These are phyloP conservation scores for Tricholaema leucomelas DNA, from an alignment of 2,113 vertebrate genomes.

Conservation along the genomic window DNA sequence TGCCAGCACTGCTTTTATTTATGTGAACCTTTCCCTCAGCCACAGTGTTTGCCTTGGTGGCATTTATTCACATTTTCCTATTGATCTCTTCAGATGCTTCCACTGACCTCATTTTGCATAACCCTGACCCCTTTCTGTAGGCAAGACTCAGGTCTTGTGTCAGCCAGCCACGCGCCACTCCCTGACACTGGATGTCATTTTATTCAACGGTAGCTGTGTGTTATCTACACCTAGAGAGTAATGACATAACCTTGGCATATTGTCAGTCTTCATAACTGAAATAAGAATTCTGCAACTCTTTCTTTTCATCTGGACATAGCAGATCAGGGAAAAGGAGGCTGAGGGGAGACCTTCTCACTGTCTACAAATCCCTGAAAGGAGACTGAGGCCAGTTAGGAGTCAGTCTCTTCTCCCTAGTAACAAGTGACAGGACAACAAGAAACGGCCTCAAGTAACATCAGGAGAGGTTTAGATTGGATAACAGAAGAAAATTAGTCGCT, in stretches of 20 bases:
- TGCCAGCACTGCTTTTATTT: background rate
- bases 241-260: background rate
- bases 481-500: no score
- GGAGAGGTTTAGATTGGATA: no score
- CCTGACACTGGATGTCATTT: background rate
- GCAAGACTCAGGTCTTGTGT: background rate
- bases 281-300: background rate
- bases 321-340: background rate
- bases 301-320: background rate
- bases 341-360: no score
- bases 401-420: no score
- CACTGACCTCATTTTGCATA: background rate
- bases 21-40: background rate
- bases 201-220: background rate
- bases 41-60: background rate
- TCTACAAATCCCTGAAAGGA: no score
- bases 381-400: no score
- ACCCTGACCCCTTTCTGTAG: background rate
- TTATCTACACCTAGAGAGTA: background rate
- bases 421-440: no score
- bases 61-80: background rate
- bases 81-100: background rate
- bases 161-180: background rate
- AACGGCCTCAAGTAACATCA: no score
- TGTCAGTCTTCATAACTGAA: accelerated